A percentile compares a stretch with the other conserved stretches of the same genome.
These are phyloP conservation scores for Alviniconcha strummeri DNA, from an alignment of 2,888 invertebrate genomes.

Conservation along the genomic window DNA sequence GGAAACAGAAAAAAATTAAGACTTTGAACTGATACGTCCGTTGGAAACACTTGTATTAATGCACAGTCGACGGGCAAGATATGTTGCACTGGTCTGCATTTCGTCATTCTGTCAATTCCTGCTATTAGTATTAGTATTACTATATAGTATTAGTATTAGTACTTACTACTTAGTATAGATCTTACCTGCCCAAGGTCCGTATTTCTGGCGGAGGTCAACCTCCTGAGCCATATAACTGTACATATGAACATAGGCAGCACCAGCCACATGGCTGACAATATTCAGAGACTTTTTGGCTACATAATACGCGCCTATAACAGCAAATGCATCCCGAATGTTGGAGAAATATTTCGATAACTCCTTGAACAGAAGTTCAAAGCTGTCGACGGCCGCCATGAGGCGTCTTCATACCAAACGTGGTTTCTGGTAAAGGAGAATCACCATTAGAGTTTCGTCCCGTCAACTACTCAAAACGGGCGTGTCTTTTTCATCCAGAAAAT, in stretches of 20 bases:
- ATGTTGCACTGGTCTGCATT: too few species aligned
- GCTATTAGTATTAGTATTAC: too few species aligned
- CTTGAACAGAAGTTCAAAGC: conserved; percentile 60
- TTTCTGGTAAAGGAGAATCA: neutral
- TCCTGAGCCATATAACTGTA: conserved; percentile 49
- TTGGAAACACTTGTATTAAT: too few species aligned
- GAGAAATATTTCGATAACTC: conserved; percentile 55
- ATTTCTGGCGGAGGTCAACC: conserved; percentile 76
- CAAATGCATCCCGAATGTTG: conserved; percentile 58
- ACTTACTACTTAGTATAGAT: too few species aligned
- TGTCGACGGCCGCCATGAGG: conserved; percentile 60
- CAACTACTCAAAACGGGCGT: neutral
- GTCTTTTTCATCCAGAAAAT: neutral
- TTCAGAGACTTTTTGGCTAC: conserved; percentile 51
- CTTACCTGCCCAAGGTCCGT: conserved; percentile 92
- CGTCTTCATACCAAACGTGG: neutral
- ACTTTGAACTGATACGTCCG: too few species aligned
- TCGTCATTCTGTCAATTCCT: too few species aligned
- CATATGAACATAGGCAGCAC: conserved; percentile 57
- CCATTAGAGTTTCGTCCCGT: neutral
- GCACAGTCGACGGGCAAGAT: too few species aligned
- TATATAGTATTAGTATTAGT: too few species aligned
- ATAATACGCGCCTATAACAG: conserved; percentile 63
- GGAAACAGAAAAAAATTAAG: too few species aligned
- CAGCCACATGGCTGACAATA: conserved; percentile 42